Percentiles rank a stretch among this genome's conserved stretches.
Evolutionary conservation across 2,797 vertebrate species (phyloP).

Genomic region (Setipinna tenuifilis): DNA sequence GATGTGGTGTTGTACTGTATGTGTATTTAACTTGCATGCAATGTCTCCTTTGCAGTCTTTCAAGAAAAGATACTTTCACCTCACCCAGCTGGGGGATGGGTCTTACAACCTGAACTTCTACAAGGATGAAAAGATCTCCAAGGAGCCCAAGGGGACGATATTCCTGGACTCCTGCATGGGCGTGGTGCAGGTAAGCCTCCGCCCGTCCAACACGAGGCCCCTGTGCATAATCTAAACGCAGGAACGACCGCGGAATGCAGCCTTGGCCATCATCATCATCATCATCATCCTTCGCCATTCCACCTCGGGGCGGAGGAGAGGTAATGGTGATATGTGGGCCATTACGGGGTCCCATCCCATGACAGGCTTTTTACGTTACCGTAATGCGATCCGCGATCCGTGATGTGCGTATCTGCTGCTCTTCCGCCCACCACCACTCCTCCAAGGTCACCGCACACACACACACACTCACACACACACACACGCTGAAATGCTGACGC

Average conservation of each 20-base stretch:
- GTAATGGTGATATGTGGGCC: conserved; percentile 15
- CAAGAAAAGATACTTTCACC: conserved; percentile 97
- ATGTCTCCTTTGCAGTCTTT: conserved; percentile 83
- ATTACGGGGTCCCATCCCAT: conserved; percentile 1
- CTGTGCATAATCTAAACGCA: not conserved
- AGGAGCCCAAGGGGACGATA: conserved; percentile 98
- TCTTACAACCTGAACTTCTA: conserved; percentile 99
- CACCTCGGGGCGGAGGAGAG: not conserved
- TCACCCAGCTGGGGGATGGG: conserved; percentile 94
- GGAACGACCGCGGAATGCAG: not conserved
- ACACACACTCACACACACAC: no score
- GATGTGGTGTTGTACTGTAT: not conserved
- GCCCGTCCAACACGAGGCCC: not conserved
- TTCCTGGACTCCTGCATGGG: conserved; percentile 99
- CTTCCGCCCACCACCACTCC: not conserved
- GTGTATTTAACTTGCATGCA: not conserved
- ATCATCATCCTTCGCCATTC: not conserved
- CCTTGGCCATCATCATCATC: not conserved
- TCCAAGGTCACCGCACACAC: conserved; percentile 6
- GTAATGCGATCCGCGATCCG: not conserved
- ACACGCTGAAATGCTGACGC: not conserved
- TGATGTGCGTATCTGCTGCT: not conserved
- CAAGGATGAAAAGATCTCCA: conserved; percentile 98
- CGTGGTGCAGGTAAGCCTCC: conserved; percentile 87
- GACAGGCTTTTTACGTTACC: not conserved